Base-by-base conservation (phyloP, 2,888 invertebrate genomes). In the Formica aserva region DNA sequence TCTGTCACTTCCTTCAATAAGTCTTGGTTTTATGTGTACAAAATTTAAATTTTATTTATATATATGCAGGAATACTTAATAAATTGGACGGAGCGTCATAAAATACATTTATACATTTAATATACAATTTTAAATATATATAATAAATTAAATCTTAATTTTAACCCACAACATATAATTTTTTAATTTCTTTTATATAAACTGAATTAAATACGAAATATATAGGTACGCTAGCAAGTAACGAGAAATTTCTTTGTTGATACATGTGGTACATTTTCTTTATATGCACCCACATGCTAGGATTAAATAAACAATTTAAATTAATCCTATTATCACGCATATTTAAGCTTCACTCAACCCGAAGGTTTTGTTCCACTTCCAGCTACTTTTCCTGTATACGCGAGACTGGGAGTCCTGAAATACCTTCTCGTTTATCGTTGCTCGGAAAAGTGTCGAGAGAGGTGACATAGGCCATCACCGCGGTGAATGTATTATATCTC, bases 371-470 rank as follows among this genome's bases (percentile, higher is more conserved):
- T 3, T 38, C 48, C 38, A 5, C 1, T 26, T 77, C 5, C n/a
- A 18, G 15, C 18, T n/a, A 55, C 38, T 77, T 77, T 66, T 66
- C 35, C 52, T 41, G 15, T n/a, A 15, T n/a, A 26, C 11, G 52
- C 38, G 38, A 55, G 38, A 66, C 18, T 22, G 13, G n/a, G 22
- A 52, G 38, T 65, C n/a, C 15, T 38, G 15, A 52, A 63, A 74
- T 60, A 74, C 29, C 15, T 65, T 22, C 35, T 45, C 38, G 66
- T 62, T 75, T 45, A 62, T 45, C 75, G 45, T 74, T 22, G 74
- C 29, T 77, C 55, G 66, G 55, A 66, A 77, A 29, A 77, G 52
- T 66, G 66, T n/a, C 66, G 38, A 41, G 66, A 52, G 65, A 77
- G 76, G 35, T n/a, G 38, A 63, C 62, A 62, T 55, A 77, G 66